Evolutionary conservation across 2,888 invertebrate genomes (phyloP).

Genomic region (Litoditis marina): DNA sequence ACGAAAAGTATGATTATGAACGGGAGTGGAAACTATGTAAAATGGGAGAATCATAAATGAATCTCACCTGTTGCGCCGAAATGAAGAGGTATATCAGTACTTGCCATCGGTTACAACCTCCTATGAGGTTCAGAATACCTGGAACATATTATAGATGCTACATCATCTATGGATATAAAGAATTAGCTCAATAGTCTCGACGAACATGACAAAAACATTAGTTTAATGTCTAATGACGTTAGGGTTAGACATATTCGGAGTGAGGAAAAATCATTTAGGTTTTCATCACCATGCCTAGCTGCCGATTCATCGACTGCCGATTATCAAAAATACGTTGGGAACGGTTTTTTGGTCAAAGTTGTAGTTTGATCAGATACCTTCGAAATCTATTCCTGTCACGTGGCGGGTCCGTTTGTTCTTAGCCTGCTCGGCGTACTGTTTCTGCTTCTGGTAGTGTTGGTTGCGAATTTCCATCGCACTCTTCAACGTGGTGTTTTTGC

Average conservation of each 20-base stretch:
- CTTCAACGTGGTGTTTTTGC: slow-evolving; percentile 18
- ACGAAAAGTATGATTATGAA: too few relatives aligned
- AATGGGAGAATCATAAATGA: too few relatives aligned
- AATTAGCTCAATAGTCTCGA: too few relatives aligned
- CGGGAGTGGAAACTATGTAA: too few relatives aligned
- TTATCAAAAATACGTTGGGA: neutral
- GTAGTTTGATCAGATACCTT: slow-evolving; percentile 29
- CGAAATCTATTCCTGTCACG: slow-evolving; percentile 43
- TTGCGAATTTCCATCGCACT: slow-evolving; percentile 43
- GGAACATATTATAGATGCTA: too few relatives aligned
- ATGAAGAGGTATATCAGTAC: slow-evolving; percentile 58
- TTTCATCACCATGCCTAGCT: too few relatives aligned
- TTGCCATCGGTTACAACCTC: slow-evolving; percentile 60
- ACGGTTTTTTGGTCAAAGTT: neutral
- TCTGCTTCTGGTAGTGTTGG: slow-evolving; percentile 44
- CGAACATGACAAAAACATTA: too few relatives aligned
- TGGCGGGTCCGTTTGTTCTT: slow-evolving; percentile 13
- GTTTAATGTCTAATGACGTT: too few relatives aligned
- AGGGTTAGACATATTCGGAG: too few relatives aligned
- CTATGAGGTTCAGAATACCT: slow-evolving; percentile 60
- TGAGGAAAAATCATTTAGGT: too few relatives aligned
- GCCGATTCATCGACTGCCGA: too few relatives aligned
- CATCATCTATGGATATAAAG: too few relatives aligned
- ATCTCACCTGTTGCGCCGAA: slow-evolving; percentile 47
- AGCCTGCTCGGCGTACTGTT: slow-evolving; percentile 29